These are phyloP conservation scores for Coelogynopora nodosa DNA, from an alignment of 2,888 invertebrate genomes.

Conservation along the genomic window DNA sequence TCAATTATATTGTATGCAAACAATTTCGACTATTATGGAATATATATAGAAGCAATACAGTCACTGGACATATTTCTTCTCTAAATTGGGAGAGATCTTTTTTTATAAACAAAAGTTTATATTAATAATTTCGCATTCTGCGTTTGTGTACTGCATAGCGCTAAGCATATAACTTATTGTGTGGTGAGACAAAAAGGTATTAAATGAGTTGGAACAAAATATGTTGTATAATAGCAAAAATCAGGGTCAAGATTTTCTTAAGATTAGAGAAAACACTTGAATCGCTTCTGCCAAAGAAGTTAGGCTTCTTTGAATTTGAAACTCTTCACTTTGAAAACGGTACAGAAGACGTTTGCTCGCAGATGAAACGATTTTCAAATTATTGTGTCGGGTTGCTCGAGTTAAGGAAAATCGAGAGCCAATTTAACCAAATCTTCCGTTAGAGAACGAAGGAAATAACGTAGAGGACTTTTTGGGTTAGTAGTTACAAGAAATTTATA, in stretches of 20 bases:
- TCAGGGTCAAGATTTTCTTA: conserved; percentile 27
- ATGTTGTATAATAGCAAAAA: background rate
- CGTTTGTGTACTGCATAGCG: no score
- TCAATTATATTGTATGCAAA: background rate
- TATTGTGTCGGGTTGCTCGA: background rate
- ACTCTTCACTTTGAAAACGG: background rate
- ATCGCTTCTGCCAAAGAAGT: background rate
- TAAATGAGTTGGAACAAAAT: no score
- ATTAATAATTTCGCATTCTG: no score
- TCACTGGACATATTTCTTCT: no score
- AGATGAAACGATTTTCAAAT: background rate
- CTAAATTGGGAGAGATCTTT: no score
- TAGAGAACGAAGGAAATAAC: no score
- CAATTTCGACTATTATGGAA: background rate
- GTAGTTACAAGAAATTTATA: no score
- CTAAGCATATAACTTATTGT: no score
- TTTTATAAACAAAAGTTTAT: no score
- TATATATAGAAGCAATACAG: no score
- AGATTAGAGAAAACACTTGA: background rate
- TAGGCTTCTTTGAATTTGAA: background rate
- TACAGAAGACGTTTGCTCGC: background rate
- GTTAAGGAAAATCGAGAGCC: background rate
- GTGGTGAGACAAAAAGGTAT: no score
- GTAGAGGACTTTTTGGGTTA: no score
- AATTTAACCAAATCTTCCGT: conserved; percentile 36